A percentile compares a stretch with the other conserved stretches of the same genome.
Conservation (phyloP, 2,888 invertebrate species). For the Eupithecia subfuscata region DNA sequence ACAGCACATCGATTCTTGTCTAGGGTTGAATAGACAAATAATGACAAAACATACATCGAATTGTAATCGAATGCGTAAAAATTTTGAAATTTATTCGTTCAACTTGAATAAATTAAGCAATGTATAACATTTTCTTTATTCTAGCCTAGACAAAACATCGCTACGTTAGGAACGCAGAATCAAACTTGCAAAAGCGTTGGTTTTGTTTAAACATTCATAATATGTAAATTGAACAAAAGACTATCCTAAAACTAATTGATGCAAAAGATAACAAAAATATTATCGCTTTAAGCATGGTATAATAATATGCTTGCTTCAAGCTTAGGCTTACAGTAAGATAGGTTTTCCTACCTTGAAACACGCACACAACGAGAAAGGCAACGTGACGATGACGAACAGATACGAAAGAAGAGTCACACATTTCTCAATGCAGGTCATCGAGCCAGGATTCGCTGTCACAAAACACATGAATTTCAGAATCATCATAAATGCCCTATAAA, state of each 20-base stretch:
- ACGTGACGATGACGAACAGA: conserved; percentile 88
- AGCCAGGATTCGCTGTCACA: conserved; percentile 85
- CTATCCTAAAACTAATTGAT: background rate
- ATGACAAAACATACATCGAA: too few relatives aligned
- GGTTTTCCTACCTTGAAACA: conserved; percentile 89
- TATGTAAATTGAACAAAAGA: background rate
- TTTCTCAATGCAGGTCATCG: conserved; percentile 89
- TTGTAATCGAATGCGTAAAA: too few relatives aligned
- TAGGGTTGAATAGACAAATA: too few relatives aligned
- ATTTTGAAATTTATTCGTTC: too few relatives aligned
- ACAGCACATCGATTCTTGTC: too few relatives aligned
- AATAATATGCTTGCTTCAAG: too few relatives aligned
- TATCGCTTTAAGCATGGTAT: too few relatives aligned
- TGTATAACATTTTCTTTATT: too few relatives aligned
- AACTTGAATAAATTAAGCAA: too few relatives aligned
- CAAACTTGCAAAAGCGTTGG: background rate
- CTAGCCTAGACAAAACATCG: too few relatives aligned
- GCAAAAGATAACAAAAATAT: background rate
- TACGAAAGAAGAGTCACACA: conserved; percentile 89
- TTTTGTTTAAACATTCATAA: background rate
- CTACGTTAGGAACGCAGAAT: too few relatives aligned
- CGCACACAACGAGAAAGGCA: conserved; percentile 92
- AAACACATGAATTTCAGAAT: conserved; percentile 49
- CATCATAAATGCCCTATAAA: background rate
- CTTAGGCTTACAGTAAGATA: too few relatives aligned